Percentiles rank a stretch among this genome's conserved stretches.
Conservation (phyloP, 2,888 invertebrate genomes). For the Pheosia gnoma region DNA sequence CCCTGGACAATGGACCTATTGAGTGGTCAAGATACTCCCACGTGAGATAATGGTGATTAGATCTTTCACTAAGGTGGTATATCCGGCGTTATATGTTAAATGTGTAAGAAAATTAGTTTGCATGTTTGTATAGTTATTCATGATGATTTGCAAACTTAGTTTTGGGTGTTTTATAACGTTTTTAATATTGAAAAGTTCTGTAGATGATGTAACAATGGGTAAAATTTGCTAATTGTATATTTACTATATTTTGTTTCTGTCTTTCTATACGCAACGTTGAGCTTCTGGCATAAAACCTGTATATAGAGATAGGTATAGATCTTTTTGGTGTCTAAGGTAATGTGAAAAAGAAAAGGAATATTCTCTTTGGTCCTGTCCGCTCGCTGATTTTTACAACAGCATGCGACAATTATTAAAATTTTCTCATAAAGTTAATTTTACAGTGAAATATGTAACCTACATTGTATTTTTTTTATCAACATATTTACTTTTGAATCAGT, state of each 20-base stretch:
- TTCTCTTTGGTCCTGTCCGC: too few species aligned
- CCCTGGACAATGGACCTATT: constrained; percentile 58
- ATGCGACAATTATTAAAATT: constrained; percentile 22
- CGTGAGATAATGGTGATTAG: constrained; percentile 50
- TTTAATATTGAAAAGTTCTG: too few species aligned
- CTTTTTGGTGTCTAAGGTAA: too few species aligned
- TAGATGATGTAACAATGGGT: too few species aligned
- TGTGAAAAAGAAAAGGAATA: neutral
- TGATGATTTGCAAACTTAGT: neutral
- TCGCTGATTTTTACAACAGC: neutral
- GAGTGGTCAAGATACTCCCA: constrained; percentile 66
- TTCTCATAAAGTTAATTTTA: constrained; percentile 9
- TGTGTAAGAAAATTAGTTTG: neutral
- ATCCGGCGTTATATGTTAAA: constrained; percentile 52
- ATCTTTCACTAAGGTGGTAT: constrained; percentile 46
- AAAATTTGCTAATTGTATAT: too few species aligned
- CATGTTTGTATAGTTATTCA: neutral
- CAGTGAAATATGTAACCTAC: constrained; percentile 15
- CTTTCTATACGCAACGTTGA: too few species aligned
- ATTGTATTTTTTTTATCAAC: constrained; percentile 10
- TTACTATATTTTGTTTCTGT: too few species aligned
- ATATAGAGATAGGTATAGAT: too few species aligned
- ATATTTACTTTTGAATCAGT: constrained; percentile 10
- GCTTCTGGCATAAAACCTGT: too few species aligned
- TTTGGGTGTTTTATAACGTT: too few species aligned